Percentiles rank a stretch among this genome's conserved stretches.
These are phyloP conservation scores for Clarias gariepinus DNA, from an alignment of 2,113 vertebrate species.

Conservation along the genomic window DNA sequence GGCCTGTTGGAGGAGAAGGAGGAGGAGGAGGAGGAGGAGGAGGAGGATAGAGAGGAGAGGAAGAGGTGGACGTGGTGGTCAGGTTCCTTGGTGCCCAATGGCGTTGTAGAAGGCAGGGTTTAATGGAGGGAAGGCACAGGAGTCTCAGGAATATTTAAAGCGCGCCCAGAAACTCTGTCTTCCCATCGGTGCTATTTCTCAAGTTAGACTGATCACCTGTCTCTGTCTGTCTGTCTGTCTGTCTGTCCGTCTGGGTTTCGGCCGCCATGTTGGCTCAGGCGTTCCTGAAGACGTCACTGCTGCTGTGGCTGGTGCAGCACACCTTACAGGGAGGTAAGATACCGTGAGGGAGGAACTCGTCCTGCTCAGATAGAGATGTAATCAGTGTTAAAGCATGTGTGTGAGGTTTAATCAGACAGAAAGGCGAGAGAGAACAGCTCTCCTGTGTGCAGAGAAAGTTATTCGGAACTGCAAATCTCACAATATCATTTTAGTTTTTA, in stretches of 20 bases:
- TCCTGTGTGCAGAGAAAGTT: background rate
- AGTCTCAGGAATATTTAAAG: constrained; percentile 63
- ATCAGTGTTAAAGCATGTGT: background rate
- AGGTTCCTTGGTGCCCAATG: constrained; percentile 36
- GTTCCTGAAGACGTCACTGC: constrained; percentile 70
- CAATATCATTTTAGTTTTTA: background rate
- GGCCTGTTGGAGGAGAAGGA: constrained; percentile 15
- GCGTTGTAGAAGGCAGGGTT: constrained; percentile 58
- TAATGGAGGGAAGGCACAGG: constrained; percentile 56
- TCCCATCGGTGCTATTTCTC: constrained; percentile 42
- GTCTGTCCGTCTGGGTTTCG: constrained; percentile 23
- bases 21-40: constrained; percentile 16
- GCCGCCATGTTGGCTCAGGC: constrained; percentile 66
- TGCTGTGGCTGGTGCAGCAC: constrained; percentile 69
- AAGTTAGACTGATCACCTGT: constrained; percentile 24
- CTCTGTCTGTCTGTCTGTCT: constrained; percentile 34
- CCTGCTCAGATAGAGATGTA: background rate
- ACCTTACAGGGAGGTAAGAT: constrained; percentile 73
- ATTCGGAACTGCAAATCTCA: background rate
- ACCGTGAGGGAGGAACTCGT: background rate
- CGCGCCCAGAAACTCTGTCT: background rate
- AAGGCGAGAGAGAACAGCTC: background rate
- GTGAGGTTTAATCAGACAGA: background rate
- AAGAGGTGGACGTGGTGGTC: constrained; percentile 13
- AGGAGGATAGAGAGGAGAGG: background rate